These are phyloP conservation scores for Cryptocephalus moraei DNA, from an alignment of 2,888 invertebrate species.

Conservation along the genomic window DNA sequence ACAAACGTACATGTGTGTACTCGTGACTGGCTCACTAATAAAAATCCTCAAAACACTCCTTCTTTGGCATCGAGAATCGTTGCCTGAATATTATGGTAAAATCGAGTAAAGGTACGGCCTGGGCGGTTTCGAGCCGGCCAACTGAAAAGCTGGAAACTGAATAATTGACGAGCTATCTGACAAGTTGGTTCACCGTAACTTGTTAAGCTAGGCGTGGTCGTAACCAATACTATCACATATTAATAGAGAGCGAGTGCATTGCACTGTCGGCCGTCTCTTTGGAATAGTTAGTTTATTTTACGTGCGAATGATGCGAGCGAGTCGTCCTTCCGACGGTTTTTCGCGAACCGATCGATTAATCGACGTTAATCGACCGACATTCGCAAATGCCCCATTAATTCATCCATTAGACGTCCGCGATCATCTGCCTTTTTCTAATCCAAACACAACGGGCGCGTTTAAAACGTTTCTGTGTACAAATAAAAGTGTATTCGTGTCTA, in stretches of 20 bases:
- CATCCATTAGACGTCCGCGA: no score
- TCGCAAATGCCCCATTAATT: no score
- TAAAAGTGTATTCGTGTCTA: conserved; percentile 9
- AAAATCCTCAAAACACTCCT: no score
- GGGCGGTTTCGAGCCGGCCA: no score
- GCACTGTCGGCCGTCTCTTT: conserved; percentile 19
- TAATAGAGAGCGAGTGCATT: conserved; percentile 29
- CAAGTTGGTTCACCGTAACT: conserved; percentile 7
- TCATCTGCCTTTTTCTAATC: no score
- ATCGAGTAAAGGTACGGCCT: no score
- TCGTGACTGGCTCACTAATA: no score
- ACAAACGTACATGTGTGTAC: no score
- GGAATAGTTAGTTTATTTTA: conserved; percentile 8
- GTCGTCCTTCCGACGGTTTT: not conserved
- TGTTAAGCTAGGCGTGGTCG: conserved; percentile 21
- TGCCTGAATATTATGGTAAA: no score
- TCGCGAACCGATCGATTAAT: not conserved
- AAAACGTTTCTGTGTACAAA: conserved; percentile 6
- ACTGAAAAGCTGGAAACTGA: no score
- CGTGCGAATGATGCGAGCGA: not conserved
- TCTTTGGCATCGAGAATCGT: no score
- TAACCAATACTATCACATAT: conserved; percentile 28
- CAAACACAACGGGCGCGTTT: conserved; percentile 5
- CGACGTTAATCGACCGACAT: not conserved
- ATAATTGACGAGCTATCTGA: no score